Evolutionary conservation across 2,888 invertebrate genomes (phyloP).

Genomic region (Kryphioiulus occultus): DNA sequence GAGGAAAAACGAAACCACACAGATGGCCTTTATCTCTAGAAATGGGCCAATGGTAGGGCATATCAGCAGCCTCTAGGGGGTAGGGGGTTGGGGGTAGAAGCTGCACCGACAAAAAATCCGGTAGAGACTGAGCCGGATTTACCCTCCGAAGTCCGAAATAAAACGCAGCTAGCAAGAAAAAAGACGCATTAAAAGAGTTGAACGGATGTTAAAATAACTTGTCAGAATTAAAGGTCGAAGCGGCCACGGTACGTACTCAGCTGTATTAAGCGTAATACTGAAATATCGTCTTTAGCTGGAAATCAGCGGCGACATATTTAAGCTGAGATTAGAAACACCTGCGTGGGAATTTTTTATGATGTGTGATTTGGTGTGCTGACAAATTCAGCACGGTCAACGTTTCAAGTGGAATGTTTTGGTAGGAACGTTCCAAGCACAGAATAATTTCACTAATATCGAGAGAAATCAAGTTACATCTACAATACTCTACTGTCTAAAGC

Average conservation of each 20-base stretch:
- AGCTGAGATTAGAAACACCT: constrained; percentile 20
- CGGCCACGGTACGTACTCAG: too few relatives aligned
- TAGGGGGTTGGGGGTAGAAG: neutral
- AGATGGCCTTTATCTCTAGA: neutral
- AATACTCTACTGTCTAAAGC: too few relatives aligned
- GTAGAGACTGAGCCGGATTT: neutral
- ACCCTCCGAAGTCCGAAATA: neutral
- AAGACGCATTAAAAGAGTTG: neutral
- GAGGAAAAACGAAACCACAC: constrained; percentile 2
- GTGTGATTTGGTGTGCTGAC: neutral
- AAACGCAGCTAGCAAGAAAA: neutral
- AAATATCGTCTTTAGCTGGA: neutral
- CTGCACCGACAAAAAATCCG: neutral
- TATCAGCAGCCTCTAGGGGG: neutral
- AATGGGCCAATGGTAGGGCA: constrained; percentile 26
- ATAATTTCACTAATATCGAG: too few relatives aligned
- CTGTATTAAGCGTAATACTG: neutral
- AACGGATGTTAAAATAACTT: neutral
- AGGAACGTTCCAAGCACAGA: too few relatives aligned
- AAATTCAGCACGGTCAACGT: neutral
- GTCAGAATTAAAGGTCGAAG: neutral
- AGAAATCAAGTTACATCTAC: too few relatives aligned
- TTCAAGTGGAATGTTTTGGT: neutral
- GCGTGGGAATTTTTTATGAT: neutral
- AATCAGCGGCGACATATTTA: neutral